Conservation (phyloP, 2,888 invertebrate genomes). For the Neria commutata region DNA sequence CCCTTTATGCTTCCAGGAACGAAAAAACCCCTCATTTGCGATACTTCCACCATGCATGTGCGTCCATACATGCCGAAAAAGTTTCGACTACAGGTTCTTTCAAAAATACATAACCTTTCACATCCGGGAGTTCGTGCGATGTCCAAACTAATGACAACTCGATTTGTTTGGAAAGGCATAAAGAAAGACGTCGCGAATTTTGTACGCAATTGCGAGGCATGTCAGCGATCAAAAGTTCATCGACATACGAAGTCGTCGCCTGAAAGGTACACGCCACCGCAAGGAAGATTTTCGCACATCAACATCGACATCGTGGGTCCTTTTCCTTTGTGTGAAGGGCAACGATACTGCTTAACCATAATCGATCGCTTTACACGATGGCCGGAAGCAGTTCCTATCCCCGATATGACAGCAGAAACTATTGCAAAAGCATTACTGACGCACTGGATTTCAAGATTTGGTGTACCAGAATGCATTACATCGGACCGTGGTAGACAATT, state of each 20-base stretch:
- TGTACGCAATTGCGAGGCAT: not conserved
- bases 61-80: constrained; percentile 8
- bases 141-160: not conserved
- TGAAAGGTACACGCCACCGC: not conserved
- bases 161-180: not conserved
- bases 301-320: constrained; percentile 16
- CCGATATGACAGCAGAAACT: constrained; percentile 25
- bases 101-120: not conserved
- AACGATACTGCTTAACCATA: constrained; percentile 12
- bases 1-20: not conserved
- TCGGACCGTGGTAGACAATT: constrained; percentile 4
- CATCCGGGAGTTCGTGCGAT: constrained; percentile 8
- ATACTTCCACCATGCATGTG: not conserved
- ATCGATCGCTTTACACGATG: constrained; percentile 21
- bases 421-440: constrained; percentile 6
- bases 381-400: constrained; percentile 19
- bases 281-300: not conserved
- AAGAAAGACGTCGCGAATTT: constrained; percentile 2
- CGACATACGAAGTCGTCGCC: not conserved
- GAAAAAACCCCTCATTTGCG: constrained; percentile 1
- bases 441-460: constrained; percentile 12
- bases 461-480: not conserved
- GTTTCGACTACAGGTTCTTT: not conserved
- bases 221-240: constrained; percentile 2
- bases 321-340: constrained; percentile 14